phyloP scores from a whole-genome alignment of 1,140 invertebrate genomes.

The Calliopsis andreniformis region DNA sequence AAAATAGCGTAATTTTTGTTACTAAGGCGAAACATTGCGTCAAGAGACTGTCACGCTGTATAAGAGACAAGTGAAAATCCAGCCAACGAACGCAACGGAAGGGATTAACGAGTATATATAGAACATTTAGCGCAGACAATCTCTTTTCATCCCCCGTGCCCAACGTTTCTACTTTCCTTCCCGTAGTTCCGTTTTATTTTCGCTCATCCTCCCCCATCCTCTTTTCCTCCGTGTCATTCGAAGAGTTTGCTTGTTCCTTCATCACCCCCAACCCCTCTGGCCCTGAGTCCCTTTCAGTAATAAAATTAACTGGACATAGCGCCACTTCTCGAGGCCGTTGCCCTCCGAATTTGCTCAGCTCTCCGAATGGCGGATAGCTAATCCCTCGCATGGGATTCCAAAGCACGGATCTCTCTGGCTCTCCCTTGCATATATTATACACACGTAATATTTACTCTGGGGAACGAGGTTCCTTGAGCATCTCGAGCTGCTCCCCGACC shows the following conservation, averaged over 20 bases:
- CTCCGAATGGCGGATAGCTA: conserved; percentile 27
- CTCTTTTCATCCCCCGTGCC: neutral
- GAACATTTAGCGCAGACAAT: conserved; percentile 31
- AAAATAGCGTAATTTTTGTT: neutral
- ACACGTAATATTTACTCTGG: conserved; percentile 47
- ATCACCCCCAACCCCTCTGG: neutral
- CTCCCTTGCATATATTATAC: conserved; percentile 44
- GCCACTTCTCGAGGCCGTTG: neutral
- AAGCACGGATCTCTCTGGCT: conserved; percentile 53
- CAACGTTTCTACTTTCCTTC: neutral
- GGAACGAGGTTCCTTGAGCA: conserved; percentile 49
- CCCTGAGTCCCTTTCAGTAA: neutral
- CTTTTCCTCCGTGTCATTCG: neutral
- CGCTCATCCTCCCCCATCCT: neutral
- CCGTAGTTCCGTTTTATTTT: conserved; percentile 11
- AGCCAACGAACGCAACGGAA: neutral
- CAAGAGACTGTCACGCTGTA: neutral
- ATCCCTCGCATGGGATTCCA: conserved; percentile 50
- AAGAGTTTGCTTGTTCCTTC: conserved; percentile 10
- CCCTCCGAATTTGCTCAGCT: conserved; percentile 41
- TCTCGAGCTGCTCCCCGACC: neutral
- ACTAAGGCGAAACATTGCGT: neutral
- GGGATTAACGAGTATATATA: neutral
- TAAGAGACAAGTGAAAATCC: conserved; percentile 2
- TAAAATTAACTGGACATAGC: conserved; percentile 50